Conservation (phyloP, 2,888 invertebrate genomes). For the Spodoptera littoralis region DNA sequence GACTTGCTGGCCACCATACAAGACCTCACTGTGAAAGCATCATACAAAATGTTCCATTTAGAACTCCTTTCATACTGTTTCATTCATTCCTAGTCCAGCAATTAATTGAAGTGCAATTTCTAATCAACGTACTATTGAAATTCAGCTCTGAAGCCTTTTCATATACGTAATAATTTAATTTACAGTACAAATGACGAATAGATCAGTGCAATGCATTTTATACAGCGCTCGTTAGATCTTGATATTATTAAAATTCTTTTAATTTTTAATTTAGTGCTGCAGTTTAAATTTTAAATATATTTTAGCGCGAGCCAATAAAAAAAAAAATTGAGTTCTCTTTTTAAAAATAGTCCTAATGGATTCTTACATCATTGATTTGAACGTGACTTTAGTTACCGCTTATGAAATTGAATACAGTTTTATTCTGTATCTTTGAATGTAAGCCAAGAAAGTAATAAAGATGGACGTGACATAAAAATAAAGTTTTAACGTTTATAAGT, state of each 20-base stretch:
- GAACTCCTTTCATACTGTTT: constrained; percentile 28
- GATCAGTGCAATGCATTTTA: constrained; percentile 39
- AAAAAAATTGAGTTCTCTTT: too few relatives aligned
- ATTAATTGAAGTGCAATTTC: constrained; percentile 39
- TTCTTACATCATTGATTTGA: background rate
- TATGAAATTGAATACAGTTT: constrained; percentile 2
- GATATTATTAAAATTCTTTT: constrained; percentile 9
- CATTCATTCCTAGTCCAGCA: constrained; percentile 19
- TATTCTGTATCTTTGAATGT: constrained; percentile 7
- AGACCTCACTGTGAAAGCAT: constrained; percentile 6
- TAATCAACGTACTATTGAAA: constrained; percentile 36
- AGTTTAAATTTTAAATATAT: too few relatives aligned
- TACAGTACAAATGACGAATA: constrained; percentile 39
- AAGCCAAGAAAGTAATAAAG: constrained; percentile 16
- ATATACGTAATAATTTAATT: constrained; percentile 47
- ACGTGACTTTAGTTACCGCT: background rate
- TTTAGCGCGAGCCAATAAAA: too few relatives aligned
- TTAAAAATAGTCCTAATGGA: background rate
- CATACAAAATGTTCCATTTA: constrained; percentile 9
- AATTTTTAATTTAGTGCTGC: too few relatives aligned
- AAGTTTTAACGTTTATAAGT: constrained; percentile 13
- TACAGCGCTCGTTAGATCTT: constrained; percentile 25
- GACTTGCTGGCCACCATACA: too few relatives aligned
- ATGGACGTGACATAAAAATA: constrained; percentile 13
- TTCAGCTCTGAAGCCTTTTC: constrained; percentile 31